phyloP scores from a whole-genome alignment of 1,140 invertebrate genomes.

The Phortica variegata region DNA sequence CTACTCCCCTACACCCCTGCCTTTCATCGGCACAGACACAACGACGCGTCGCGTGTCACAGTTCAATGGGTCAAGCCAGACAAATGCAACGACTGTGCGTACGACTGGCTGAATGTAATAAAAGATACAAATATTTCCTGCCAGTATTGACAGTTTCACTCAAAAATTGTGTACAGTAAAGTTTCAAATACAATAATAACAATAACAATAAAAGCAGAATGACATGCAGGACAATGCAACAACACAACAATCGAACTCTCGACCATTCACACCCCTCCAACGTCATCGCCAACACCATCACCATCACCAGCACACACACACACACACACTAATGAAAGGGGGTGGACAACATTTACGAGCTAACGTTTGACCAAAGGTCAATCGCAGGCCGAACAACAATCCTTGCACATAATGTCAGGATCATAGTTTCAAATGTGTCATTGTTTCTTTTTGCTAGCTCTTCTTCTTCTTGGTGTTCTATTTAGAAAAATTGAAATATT shows the following conservation, averaged over 20 bases:
- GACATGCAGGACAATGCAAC: slow-evolving; percentile 28
- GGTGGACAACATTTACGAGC: slow-evolving; percentile 7
- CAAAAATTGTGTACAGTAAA: slow-evolving; percentile 21
- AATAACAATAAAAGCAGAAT: slow-evolving; percentile 53
- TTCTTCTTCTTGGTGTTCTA: slow-evolving; percentile 10
- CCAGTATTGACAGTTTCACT: slow-evolving; percentile 28
- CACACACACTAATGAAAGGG: slow-evolving; percentile 27
- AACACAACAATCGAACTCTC: slow-evolving; percentile 23
- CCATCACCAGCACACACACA: slow-evolving; percentile 1
- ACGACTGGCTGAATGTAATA: slow-evolving; percentile 18
- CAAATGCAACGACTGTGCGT: background rate
- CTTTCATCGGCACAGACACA: too few species aligned
- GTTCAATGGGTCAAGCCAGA: slow-evolving; percentile 6
- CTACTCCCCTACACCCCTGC: too few species aligned
- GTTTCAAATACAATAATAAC: slow-evolving; percentile 28
- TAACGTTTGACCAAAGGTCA: slow-evolving; percentile 32
- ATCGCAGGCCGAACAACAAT: too few species aligned
- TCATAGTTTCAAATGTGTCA: slow-evolving; percentile 51
- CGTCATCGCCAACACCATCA: background rate
- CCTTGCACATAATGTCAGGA: too few species aligned
- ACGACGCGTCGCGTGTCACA: slow-evolving; percentile 15
- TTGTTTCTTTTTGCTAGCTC: slow-evolving; percentile 12
- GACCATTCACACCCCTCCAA: too few species aligned
- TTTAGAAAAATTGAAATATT: slow-evolving; percentile 49
- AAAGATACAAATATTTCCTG: slow-evolving; percentile 39